A percentile compares a stretch with the other conserved stretches of the same genome.
phyloP scores from a whole-genome alignment of 35 echinoderm and acorn worm species.

The Antedon bifida region DNA sequence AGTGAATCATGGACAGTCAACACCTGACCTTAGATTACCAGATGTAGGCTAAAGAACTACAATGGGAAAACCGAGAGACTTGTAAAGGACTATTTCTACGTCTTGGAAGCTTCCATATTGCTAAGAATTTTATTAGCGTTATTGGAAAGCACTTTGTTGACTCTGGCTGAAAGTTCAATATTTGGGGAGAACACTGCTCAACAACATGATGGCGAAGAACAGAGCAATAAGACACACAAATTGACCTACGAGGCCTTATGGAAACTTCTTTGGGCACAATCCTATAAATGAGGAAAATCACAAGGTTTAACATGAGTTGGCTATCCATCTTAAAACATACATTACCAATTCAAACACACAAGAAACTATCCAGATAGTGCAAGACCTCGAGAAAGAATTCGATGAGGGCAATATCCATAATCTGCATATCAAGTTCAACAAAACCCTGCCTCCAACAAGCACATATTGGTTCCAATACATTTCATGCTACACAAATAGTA shows the following conservation, averaged over 20 bases:
- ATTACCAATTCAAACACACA: not conserved
- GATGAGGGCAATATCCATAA: not conserved
- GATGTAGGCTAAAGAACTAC: not conserved
- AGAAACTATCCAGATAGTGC: not conserved
- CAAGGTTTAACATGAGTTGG: not conserved
- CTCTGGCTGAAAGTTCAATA: not conserved
- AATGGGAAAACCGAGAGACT: not conserved
- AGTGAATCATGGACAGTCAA: not conserved
- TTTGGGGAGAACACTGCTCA: not conserved
- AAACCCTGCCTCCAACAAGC: not conserved
- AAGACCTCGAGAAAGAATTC: not conserved
- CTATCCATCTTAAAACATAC: not conserved
- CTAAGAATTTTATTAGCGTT: not conserved
- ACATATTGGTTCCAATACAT: conserved; percentile 2
- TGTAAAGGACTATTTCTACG: not conserved
- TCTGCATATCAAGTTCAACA: not conserved
- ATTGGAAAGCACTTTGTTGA: not conserved
- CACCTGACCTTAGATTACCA: not conserved
- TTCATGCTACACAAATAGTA: conserved; percentile 27
- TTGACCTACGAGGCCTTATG: not conserved
- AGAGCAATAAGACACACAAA: not conserved
- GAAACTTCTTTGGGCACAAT: not conserved
- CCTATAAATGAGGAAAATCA: not conserved
- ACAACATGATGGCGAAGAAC: not conserved
- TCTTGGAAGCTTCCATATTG: not conserved